A percentile compares a stretch with the other conserved stretches of the same genome.
Conservation (phyloP, 2,113 vertebrate genomes). For the Lathamus discolor region DNA sequence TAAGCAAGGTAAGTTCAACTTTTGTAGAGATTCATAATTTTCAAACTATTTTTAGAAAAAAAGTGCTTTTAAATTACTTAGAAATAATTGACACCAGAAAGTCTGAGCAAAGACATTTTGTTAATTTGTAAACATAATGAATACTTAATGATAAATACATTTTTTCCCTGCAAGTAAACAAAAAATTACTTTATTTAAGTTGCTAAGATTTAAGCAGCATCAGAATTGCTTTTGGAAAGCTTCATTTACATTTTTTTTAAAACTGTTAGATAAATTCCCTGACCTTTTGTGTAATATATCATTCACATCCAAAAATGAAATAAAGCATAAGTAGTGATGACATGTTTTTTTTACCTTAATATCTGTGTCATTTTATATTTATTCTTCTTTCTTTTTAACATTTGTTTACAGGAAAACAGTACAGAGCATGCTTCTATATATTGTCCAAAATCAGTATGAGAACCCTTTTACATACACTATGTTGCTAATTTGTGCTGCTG, state of each 20-base stretch:
- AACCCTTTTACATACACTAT: background rate
- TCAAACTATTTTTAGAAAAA: constrained; percentile 13
- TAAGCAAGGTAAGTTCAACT: background rate
- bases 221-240: constrained; percentile 40
- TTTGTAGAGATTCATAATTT: background rate
- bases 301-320: constrained; percentile 49
- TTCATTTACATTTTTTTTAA: constrained; percentile 65
- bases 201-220: constrained; percentile 48
- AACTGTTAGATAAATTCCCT: constrained; percentile 38
- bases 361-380: constrained; percentile 39
- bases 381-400: constrained; percentile 28
- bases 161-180: constrained; percentile 45
- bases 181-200: constrained; percentile 44
- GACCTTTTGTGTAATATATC: constrained; percentile 58
- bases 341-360: constrained; percentile 45
- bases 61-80: background rate
- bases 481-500: background rate
- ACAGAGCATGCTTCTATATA: background rate
- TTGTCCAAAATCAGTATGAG: background rate
- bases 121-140: constrained; percentile 55
- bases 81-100: constrained; percentile 14
- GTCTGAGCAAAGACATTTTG: constrained; percentile 39
- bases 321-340: constrained; percentile 26
- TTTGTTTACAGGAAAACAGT: background rate
- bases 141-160: constrained; percentile 52